Conservation (phyloP, 2,888 invertebrate genomes). For the Notocelia uddmanniana region DNA sequence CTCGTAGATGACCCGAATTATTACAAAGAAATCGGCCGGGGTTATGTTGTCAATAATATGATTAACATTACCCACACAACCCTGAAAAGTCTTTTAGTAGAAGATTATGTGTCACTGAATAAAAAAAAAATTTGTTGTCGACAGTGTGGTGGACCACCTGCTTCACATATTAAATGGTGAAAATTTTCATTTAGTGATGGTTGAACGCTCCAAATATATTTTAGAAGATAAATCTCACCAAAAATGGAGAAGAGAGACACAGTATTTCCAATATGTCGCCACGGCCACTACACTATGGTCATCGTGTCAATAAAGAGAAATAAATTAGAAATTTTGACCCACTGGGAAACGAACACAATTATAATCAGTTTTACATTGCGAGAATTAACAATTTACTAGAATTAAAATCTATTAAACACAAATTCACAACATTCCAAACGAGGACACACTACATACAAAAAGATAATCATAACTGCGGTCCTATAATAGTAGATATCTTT, state of each 20-base stretch:
- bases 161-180: neutral
- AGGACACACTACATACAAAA: neutral
- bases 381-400: neutral
- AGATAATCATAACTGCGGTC: neutral
- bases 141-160: neutral
- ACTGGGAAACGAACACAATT: neutral
- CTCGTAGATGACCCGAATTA: neutral
- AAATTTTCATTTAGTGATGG: neutral
- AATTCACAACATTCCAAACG: neutral
- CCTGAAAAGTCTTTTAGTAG: neutral
- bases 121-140: neutral
- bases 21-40: slow-evolving; percentile 15
- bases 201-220: neutral
- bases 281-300: neutral
- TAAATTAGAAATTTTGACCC: neutral
- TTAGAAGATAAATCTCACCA: neutral
- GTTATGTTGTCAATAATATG: neutral
- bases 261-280: slow-evolving; percentile 6
- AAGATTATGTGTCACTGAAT: neutral
- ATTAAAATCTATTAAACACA: neutral
- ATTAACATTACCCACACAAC: neutral
- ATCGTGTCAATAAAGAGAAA: neutral
- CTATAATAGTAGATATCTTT: neutral
- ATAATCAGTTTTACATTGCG: neutral
- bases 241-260: neutral